These are phyloP conservation scores for Mastomys coucha DNA, from an alignment of 2,113 vertebrate genomes.

Conservation along the genomic window DNA sequence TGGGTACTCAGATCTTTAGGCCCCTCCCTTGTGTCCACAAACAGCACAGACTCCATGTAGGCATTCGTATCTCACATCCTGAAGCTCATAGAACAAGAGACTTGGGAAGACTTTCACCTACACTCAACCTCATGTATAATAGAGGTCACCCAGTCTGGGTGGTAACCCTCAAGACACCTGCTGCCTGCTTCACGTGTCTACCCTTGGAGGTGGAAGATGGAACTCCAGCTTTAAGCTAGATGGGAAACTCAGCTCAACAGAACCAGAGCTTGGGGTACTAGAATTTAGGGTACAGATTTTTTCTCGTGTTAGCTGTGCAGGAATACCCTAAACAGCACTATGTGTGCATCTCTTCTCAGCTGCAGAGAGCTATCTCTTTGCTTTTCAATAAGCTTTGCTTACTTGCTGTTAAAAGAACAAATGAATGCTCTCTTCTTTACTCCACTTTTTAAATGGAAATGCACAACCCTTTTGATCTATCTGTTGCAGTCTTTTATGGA, in stretches of 20 bases:
- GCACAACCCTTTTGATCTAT: background rate
- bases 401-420: background rate
- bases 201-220: background rate
- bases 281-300: background rate
- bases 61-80: background rate
- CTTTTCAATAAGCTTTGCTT: background rate
- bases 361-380: background rate
- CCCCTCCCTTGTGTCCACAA: too few species aligned
- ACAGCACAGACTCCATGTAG: accelerated
- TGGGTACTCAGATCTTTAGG: accelerated
- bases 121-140: too few species aligned
- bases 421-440: too few species aligned
- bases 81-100: background rate
- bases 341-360: background rate
- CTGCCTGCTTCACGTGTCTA: too few species aligned
- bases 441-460: background rate
- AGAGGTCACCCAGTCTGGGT: accelerated
- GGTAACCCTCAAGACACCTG: background rate
- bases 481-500: background rate
- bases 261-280: background rate
- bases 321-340: background rate
- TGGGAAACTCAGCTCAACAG: background rate
- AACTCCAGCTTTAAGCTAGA: background rate
- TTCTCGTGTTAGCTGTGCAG: too few species aligned
- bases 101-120: background rate